These are phyloP conservation scores for Melanotaenia nigrans DNA, from an alignment of 2,797 vertebrate species.

Conservation along the genomic window DNA sequence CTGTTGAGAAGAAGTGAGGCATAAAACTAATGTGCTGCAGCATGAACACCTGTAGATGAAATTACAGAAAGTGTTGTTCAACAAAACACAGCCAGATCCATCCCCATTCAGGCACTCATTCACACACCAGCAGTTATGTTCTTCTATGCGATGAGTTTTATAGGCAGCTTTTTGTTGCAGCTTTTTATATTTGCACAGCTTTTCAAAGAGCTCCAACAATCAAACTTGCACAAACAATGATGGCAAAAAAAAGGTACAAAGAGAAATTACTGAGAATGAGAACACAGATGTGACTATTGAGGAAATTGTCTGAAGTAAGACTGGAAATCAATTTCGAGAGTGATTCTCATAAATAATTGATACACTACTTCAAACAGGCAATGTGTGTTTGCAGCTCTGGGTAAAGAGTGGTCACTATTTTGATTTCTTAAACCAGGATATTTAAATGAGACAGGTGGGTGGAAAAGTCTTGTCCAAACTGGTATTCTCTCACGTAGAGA, in stretches of 20 bases:
- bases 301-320: constrained; percentile 41
- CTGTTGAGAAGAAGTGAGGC: constrained; percentile 1
- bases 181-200: constrained; percentile 17
- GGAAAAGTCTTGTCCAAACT: constrained; percentile 14
- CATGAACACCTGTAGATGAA: constrained; percentile 48
- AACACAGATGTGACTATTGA: constrained; percentile 45
- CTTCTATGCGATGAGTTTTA: constrained; percentile 9
- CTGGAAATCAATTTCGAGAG: constrained; percentile 51
- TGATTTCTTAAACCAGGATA: constrained; percentile 53
- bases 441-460: constrained; percentile 53
- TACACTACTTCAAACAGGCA: constrained; percentile 43
- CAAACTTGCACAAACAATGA: constrained; percentile 13
- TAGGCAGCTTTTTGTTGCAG: constrained; percentile 9
- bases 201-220: constrained; percentile 4
- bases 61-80: constrained; percentile 30
- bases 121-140: constrained; percentile 27
- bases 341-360: constrained; percentile 56
- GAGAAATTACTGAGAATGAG: constrained; percentile 21
- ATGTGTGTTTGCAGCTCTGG: constrained; percentile 22
- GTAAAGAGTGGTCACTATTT: constrained; percentile 64
- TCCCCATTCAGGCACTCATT: constrained; percentile 36
- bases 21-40: constrained; percentile 24
- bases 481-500: constrained; percentile 1
- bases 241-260: constrained; percentile 13
- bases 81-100: constrained; percentile 29